These are phyloP conservation scores for Elymnias hypermnestra DNA, from an alignment of 1,140 invertebrate species.

Conservation along the genomic window DNA sequence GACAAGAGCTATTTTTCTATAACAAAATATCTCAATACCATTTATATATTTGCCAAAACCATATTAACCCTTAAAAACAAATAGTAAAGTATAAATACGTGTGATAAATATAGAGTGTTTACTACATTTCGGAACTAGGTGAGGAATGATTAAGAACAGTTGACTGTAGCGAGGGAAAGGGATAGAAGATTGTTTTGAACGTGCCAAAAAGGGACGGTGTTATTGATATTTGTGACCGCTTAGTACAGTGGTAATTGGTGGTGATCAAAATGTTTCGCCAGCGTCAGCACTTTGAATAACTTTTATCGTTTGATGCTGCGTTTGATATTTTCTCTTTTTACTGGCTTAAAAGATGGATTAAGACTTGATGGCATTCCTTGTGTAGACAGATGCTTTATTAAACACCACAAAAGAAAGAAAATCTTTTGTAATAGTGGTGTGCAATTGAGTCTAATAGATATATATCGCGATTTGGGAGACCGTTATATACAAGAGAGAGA, in stretches of 20 bases:
- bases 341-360: no score
- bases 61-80: not conserved
- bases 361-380: no score
- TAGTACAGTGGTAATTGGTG: slow-evolving; percentile 64
- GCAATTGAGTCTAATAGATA: no score
- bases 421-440: no score
- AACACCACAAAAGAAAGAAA: no score
- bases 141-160: slow-evolving; percentile 47
- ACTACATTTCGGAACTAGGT: slow-evolving; percentile 13
- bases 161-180: slow-evolving; percentile 34
- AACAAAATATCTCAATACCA: not conserved
- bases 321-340: slow-evolving; percentile 21
- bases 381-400: no score
- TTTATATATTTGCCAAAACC: not conserved
- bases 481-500: no score
- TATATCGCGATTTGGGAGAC: no score
- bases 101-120: slow-evolving; percentile 2
- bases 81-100: not conserved
- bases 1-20: not conserved
- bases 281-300: slow-evolving; percentile 60
- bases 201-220: slow-evolving; percentile 29
- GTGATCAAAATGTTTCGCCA: slow-evolving; percentile 65
- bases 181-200: slow-evolving; percentile 18
- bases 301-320: slow-evolving; percentile 51
- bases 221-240: slow-evolving; percentile 45